Base-by-base conservation (phyloP, 2,113 vertebrate genomes). In the Rhabdornis inornatus region DNA sequence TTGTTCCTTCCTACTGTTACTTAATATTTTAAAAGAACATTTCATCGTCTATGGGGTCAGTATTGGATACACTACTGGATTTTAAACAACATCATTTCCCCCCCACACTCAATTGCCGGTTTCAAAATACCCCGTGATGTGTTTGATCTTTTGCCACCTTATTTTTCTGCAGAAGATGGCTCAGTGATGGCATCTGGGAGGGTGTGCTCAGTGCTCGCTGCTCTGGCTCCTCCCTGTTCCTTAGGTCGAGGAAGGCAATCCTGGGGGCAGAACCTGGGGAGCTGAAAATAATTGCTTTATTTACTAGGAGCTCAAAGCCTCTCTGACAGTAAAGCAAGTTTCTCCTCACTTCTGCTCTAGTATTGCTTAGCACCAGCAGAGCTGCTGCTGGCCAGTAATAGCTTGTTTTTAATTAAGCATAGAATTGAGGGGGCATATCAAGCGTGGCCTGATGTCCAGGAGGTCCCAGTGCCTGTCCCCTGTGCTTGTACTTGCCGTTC, bases 381-480 rank as follows among this genome's bases (percentile, higher is more conserved):
- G 60, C 33, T 83, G 56, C 65, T 82, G 55, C 50, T 30, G 56
- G 21, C 31, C 31, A 13, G 13, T 28, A 7, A 30, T 0, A 42
- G 53, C 61, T 60, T 47, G 19, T 13, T 28, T 61, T 70, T 60
- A 35, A 27, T 55, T 27, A 6, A 18, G 3, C 20, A 15, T 7
- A 24, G 57, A 18, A 27, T 5, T 0, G 7, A 39, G 10, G 21
- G 11, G 8, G 10, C 0, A 30, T 24, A 55, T 12, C 30, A 40
- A 44, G 18, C 0, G 0, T 1, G 71, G 18, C 5, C 5, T 4
- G 3, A 14, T 45, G 25, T 14, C 45, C 70, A 19, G 56, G 42
- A 33, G 50, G 4, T 55, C 30, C 23, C 55, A 1, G 20, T 13
- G 64, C 44, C 35, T 25, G 31, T 25, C 14, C 65, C 30, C 33